A percentile compares a stretch with the other conserved stretches of the same genome.
phyloP scores from a whole-genome alignment of 2,113 vertebrate genomes.

The Turnix velox region DNA sequence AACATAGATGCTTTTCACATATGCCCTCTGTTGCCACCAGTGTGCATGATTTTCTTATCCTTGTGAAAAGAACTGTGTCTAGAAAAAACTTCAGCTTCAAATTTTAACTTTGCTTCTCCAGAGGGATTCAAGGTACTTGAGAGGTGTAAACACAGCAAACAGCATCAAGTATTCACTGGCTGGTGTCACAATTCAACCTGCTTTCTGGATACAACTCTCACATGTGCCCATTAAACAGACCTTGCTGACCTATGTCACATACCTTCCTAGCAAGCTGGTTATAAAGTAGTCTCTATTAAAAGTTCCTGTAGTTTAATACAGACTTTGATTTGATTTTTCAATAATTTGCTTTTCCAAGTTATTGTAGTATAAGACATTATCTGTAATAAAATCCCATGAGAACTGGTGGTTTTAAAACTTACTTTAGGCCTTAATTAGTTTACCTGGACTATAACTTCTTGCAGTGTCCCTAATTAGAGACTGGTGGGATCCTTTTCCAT shows the following conservation, averaged over 20 bases:
- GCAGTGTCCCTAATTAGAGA: background rate
- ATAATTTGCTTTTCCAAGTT: background rate
- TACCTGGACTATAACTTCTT: background rate
- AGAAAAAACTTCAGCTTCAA: background rate
- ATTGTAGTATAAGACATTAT: background rate
- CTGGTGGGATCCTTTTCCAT: background rate
- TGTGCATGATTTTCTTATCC: background rate
- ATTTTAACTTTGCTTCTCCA: background rate
- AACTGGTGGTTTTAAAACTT: background rate
- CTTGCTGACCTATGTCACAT: background rate
- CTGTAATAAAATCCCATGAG: background rate
- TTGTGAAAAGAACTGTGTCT: background rate
- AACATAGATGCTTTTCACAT: background rate
- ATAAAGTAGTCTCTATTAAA: background rate
- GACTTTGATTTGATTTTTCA: background rate
- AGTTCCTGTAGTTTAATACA: background rate
- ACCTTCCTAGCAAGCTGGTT: background rate
- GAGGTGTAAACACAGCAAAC: background rate
- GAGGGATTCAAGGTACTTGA: background rate
- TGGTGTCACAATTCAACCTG: too few species aligned
- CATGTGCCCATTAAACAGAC: too few species aligned
- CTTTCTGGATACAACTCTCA: too few species aligned
- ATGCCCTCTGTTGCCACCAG: background rate
- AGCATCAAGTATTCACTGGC: background rate
- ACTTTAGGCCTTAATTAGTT: background rate